Evolutionary conservation across 2,113 vertebrate species (phyloP), one percentile per base, ranked within the genome.

Genomic region (Chamaea fasciata): DNA sequence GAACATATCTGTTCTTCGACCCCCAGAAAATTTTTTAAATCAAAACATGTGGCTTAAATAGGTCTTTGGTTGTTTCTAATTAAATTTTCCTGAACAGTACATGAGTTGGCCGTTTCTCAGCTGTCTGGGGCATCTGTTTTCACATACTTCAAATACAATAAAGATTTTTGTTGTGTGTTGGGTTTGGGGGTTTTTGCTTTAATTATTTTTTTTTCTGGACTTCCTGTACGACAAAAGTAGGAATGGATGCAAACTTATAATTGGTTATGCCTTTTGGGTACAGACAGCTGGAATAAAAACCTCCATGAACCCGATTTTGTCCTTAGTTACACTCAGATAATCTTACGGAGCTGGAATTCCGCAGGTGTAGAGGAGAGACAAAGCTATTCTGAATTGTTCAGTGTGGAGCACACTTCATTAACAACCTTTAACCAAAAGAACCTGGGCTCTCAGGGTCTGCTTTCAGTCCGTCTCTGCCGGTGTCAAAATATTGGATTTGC

Each of bases 91-190:
- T 84, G 85, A 96, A 52, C 65, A 47, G 56, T 39, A 50, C 71
- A 83, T 30, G 64, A 94, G 44, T 68, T 94, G 87, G 84, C 42
- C 62, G 59, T 89, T 94, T 96, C 73, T 95, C 86, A 87, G 10
- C 53, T 5, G 27, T 89, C 62, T 83, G 30, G 49, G 65, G 79
- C 79, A 96, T 94, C 94, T 95, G 89, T 92, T 96, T 97, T 90
- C 84, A 78, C 65, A 52, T 91, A 79, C 62, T 94, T 94, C 73
- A 94, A 94, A 76, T 37, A 73, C 53, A 94, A 44, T 77, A 73
- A 71, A 68, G 33, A 37, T 47, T 77, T 76, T 62, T 90, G 11
- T 28, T 57, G 18, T 35, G 39, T 28, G 19, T 22, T 27, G 30
- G n/a, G 39, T 46, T 87, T 62, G 28, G 23, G 4, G 0, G 21